These are phyloP conservation scores for Axis porcinus DNA, from an alignment of 2,113 vertebrate genomes.

Conservation along the genomic window DNA sequence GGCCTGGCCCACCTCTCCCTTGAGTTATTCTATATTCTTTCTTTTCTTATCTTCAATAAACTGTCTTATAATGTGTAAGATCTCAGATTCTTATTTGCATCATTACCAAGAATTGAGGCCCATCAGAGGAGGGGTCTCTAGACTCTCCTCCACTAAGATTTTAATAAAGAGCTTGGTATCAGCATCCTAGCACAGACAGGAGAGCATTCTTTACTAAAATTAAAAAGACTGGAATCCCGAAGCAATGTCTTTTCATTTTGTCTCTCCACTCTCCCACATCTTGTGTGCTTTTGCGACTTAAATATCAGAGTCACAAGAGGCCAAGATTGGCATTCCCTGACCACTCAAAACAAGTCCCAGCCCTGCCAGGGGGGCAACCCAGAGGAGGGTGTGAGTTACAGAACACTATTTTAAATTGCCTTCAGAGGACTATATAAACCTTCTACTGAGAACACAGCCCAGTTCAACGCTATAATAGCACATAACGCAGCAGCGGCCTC, in stretches of 20 bases:
- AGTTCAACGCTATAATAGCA: neutral
- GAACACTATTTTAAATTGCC: neutral
- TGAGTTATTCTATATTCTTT: neutral
- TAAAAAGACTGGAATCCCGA: neutral
- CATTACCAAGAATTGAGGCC: neutral
- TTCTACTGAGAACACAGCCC: neutral
- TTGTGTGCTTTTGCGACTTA: neutral
- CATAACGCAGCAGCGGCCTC: rapidly evolving
- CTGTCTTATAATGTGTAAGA: neutral
- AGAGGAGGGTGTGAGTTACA: neutral
- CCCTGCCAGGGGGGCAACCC: neutral
- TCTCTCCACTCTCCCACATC: neutral
- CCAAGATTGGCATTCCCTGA: neutral
- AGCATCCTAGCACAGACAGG: neutral
- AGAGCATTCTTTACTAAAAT: neutral
- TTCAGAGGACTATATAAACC: neutral
- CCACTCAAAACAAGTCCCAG: neutral
- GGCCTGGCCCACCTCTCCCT: neutral
- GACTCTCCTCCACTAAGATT: neutral
- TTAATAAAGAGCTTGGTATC: neutral
- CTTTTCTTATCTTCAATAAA: neutral
- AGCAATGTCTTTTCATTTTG: neutral
- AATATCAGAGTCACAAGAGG: neutral
- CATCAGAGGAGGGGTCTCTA: neutral
- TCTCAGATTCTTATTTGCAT: neutral